Evolutionary conservation across 2,888 invertebrate species (phyloP), one percentile per base, ranked within the genome.

Genomic region (Branchellion lobata): DNA sequence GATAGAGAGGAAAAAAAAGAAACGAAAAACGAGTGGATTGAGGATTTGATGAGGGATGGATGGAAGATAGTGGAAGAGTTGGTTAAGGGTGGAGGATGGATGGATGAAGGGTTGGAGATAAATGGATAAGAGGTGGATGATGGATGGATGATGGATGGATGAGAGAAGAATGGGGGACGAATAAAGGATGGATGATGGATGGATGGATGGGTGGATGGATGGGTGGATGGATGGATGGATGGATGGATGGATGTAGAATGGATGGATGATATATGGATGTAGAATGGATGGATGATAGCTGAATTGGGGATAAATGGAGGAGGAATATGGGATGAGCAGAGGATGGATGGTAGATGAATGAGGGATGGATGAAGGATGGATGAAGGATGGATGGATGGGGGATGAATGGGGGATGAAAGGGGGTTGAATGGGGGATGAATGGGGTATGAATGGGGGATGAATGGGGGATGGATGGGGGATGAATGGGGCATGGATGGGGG

Each of bases 331-430:
- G 21, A 11, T 5, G 65, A 65, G 8, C 8, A 21, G 21, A 11
- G 65, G n/a, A 65, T 65, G 65, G 65, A 65, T 65, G 65, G 65
- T n/a, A n/a, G n/a, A n/a, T n/a, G n/a, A 65, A 27, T 5, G 65
- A 65, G 3, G 65, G n/a, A 65, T 65, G 65, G 65, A 65, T 29
- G 29, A 8, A 65, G n/a, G 21, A 40, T 40, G 40, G 40, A 40
- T 40, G 40, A 14, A 40, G 40, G 65, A 65, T 65, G 65, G n/a
- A 65, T 65, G 29, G 29, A 65, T 65, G 21, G 40, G 14, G 40
- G n/a, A 65, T 65, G 29, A 65, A 65, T 65, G 65, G 29, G 21
- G 3, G 65, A n/a, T n/a, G 65, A 65, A 27, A 21, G 65, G 8
- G 3, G 65, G n/a, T 11, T 29, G 29, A 29, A 65, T 65, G 65